Percentiles rank a stretch among this genome's conserved stretches.
These are phyloP conservation scores for Hippopotamus amphibius DNA, from an alignment of 2,113 vertebrate genomes.

Conservation along the genomic window DNA sequence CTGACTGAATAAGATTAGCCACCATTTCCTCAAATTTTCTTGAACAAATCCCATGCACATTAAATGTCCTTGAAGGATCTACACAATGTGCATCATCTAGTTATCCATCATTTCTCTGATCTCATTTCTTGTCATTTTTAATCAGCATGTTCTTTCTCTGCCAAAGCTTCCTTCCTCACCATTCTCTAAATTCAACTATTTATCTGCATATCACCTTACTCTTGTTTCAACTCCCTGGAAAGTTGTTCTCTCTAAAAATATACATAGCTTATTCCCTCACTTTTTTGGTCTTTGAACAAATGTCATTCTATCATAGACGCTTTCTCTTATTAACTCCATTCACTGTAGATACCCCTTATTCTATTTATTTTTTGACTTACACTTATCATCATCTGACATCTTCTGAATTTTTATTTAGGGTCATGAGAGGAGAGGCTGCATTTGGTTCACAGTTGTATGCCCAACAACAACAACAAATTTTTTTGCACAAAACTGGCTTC, in stretches of 20 bases:
- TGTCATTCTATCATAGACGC: not conserved
- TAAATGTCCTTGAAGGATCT: not conserved
- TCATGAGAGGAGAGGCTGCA: not conserved
- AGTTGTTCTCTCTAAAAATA: not conserved
- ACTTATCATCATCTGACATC: not conserved
- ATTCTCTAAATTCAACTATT: slow-evolving; percentile 5
- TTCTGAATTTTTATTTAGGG: not conserved
- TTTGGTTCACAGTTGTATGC: not conserved
- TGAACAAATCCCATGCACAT: not conserved
- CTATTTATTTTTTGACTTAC: not conserved
- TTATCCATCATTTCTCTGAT: not conserved
- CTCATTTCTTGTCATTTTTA: not conserved
- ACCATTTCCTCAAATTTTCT: not conserved
- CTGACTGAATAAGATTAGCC: not conserved
- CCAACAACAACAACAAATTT: not conserved
- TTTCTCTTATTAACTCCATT: not conserved
- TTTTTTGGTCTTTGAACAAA: not conserved
- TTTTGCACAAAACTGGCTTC: not conserved
- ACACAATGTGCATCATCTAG: not conserved
- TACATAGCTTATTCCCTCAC: not conserved
- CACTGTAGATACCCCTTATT: not conserved
- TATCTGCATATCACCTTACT: not conserved
- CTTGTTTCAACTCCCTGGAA: not conserved
- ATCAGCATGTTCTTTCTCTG: not conserved
- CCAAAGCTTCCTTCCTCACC: not conserved